Evolutionary conservation across 2,113 vertebrate genomes (phyloP), one percentile per base, ranked within the genome.

Genomic region (Takifugu bimaculatus): DNA sequence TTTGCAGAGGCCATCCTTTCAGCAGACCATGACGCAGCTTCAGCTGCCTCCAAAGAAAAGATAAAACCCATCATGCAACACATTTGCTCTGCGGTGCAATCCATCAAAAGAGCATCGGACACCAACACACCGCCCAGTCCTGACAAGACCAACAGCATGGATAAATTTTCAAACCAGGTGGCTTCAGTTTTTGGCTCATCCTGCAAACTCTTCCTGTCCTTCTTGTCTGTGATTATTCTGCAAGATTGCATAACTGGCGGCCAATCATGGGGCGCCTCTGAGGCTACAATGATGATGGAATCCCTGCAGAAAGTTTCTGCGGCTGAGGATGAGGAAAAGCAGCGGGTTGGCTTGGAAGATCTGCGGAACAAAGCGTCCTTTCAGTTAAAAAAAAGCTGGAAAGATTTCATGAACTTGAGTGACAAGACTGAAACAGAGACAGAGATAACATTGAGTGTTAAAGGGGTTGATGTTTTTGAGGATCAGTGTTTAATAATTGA

Each of bases 181-280:
- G 75, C 85, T 53, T 78, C 83, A 49, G 68, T 87, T 52, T 83
- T 91, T 50, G 85, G 85, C 63, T 89, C 91, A 7, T 90, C 93
- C 1, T 91, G 92, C 25, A 93, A 89, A 75, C 78, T 92, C 3
- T 85, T 97, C 49, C 47, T 96, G 50, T 93, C 94, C 1, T 97
- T 96, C 90, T 79, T 97, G 26, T 90, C 95, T 25, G 78, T 93
- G 50, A 84, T 94, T 82, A 92, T 91, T 59, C 75, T 97, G 60
- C 93, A 89, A 83, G 92, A 94, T 63, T 86, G 28, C 68, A 69
- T 93, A 42, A 81, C 5, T 47, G 27, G 63, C 5, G 60, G 70
- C 27, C 50, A 75, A 49, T 88, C 79, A 9, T 84, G 52, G 39
- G 83, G 52, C 45, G 82, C 77, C 65, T 90, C 93, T 13, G 93